Conservation (phyloP, 2,113 vertebrate genomes). For the Heloderma charlesbogerti region DNA sequence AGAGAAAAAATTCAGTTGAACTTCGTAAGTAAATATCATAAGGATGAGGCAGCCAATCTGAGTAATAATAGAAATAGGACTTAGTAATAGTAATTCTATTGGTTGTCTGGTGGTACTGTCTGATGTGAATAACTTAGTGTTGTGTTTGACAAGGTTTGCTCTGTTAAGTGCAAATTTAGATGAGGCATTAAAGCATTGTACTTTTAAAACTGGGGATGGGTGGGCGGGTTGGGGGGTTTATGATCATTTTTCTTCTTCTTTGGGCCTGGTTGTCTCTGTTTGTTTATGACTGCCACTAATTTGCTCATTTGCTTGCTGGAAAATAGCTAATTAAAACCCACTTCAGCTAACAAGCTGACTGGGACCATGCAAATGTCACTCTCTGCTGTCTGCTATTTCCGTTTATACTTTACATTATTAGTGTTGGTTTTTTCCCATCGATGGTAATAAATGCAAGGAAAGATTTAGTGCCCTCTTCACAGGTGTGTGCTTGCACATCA, state of each 20-base stretch:
- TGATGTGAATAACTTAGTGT: background rate
- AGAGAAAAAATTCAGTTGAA: background rate
- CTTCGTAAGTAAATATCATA: background rate
- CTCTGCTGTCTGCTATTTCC: conserved; percentile 89
- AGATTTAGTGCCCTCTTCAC: conserved; percentile 81
- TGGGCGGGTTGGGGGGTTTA: background rate
- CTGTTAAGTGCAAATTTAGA: conserved; percentile 46
- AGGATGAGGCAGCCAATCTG: too few relatives aligned
- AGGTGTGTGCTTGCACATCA: conserved; percentile 80
- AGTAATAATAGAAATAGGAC: too few relatives aligned
- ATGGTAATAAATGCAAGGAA: conserved; percentile 78
- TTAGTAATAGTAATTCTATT: too few relatives aligned
- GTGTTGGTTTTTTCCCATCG: conserved; percentile 83
- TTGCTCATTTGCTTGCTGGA: conserved; percentile 97
- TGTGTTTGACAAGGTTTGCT: background rate
- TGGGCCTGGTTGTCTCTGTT: conserved; percentile 89
- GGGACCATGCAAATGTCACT: conserved; percentile 94
- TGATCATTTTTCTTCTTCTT: conserved; percentile 61
- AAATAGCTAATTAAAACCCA: conserved; percentile 99
- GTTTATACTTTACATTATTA: conserved; percentile 88
- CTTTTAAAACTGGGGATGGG: conserved; percentile 48
- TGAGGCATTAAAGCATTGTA: conserved; percentile 58
- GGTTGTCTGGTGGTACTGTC: background rate
- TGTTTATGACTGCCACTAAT: conserved; percentile 95
- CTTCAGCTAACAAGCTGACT: conserved; percentile 99